Evolutionary conservation across 1,140 invertebrate species (phyloP).

Genomic region (Druon quercuslanigerum): DNA sequence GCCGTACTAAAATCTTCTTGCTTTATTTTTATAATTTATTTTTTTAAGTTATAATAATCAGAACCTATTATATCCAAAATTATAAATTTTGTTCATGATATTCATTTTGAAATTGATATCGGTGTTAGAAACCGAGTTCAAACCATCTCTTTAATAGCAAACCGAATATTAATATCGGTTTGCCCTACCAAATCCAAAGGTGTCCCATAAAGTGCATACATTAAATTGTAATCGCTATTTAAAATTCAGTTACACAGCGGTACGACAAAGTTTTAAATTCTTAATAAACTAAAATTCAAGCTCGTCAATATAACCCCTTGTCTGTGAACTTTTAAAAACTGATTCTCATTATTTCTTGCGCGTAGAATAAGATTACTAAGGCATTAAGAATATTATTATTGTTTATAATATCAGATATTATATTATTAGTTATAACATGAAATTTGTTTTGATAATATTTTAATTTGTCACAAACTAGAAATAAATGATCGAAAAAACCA

Average conservation of each 20-base stretch:
- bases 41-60: no score
- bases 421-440: no score
- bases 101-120: background rate
- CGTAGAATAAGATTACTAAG: no score
- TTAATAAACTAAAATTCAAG: conserved; percentile 4
- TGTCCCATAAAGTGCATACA: conserved; percentile 9
- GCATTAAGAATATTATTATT: no score
- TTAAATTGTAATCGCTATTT: conserved; percentile 5
- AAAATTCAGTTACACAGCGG: background rate
- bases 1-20: no score
- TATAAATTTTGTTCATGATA: background rate
- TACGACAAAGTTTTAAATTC: conserved; percentile 17
- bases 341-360: background rate
- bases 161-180: background rate
- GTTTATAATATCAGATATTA: no score
- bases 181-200: background rate
- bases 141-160: background rate
- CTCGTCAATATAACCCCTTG: background rate
- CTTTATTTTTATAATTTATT: no score
- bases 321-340: background rate
- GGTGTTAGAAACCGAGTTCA: background rate
- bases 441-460: no score
- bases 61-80: background rate
- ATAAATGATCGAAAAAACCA: no score
- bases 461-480: no score